phyloP scores from a whole-genome alignment of 1,140 invertebrate species.

The Harpegnathos saltator region DNA sequence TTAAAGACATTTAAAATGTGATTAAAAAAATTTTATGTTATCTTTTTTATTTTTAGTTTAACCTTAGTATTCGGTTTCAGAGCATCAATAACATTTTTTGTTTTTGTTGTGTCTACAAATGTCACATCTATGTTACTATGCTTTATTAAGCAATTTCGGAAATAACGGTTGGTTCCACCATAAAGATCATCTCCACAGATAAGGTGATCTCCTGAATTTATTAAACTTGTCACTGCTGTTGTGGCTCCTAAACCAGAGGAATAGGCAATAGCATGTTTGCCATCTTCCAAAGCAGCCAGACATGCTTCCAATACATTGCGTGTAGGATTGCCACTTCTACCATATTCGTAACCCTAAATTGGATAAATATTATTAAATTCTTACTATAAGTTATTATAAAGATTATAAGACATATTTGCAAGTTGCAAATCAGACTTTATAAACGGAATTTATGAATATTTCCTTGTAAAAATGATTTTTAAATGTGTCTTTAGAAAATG shows the following conservation, averaged over 20 bases:
- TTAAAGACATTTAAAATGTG: neutral
- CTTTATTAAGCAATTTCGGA: slow-evolving; percentile 88
- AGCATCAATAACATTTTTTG: slow-evolving; percentile 89
- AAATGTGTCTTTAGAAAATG: neutral
- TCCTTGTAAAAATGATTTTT: neutral
- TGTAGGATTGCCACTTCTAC: slow-evolving; percentile 97
- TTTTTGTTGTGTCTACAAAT: slow-evolving; percentile 93
- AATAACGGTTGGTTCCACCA: slow-evolving; percentile 94
- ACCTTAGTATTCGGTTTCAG: slow-evolving; percentile 95
- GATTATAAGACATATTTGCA: neutral
- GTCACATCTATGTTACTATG: slow-evolving; percentile 89
- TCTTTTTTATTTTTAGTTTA: slow-evolving; percentile 39
- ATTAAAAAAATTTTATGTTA: neutral
- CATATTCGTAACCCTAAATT: slow-evolving; percentile 95
- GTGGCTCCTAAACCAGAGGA: slow-evolving; percentile 96
- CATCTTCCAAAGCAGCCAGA: slow-evolving; percentile 95
- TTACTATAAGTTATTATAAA: neutral
- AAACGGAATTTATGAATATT: slow-evolving; percentile 5
- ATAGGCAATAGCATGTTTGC: slow-evolving; percentile 94
- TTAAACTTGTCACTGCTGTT: slow-evolving; percentile 90
- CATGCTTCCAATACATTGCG: slow-evolving; percentile 95
- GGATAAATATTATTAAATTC: slow-evolving; percentile 24
- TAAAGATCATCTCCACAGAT: slow-evolving; percentile 97
- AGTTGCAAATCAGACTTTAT: neutral
- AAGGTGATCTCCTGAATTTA: slow-evolving; percentile 96